Evolutionary conservation across 2,113 vertebrate species (phyloP).

Genomic region (Colinus virginianus): DNA sequence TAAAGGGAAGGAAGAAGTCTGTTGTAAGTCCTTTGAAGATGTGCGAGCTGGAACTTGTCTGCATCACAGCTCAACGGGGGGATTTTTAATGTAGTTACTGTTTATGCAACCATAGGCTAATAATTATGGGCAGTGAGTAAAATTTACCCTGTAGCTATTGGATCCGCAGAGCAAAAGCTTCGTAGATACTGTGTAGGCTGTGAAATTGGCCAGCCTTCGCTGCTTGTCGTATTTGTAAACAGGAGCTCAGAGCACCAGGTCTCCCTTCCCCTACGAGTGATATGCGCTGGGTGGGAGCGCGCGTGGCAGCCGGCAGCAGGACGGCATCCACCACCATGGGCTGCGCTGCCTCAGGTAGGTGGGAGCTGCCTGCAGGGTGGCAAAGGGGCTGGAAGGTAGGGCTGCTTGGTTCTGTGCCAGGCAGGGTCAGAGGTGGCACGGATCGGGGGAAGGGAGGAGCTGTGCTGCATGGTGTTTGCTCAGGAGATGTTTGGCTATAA

Average conservation of each 20-base stretch:
- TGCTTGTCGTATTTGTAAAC: fast-evolving
- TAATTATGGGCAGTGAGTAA: slow-evolving; percentile 18
- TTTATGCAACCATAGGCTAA: neutral
- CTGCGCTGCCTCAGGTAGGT: fast-evolving
- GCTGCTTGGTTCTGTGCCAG: neutral
- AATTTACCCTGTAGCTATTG: neutral
- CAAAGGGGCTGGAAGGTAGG: neutral
- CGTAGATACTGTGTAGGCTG: neutral
- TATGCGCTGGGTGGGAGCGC: fast-evolving
- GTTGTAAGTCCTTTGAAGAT: neutral
- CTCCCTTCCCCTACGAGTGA: fast-evolving
- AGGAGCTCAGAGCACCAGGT: fast-evolving
- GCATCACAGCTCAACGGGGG: neutral
- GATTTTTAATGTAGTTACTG: slow-evolving; percentile 17
- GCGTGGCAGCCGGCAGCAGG: neutral
- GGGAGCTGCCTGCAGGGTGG: neutral
- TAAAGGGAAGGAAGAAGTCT: neutral
- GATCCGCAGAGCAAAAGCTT: neutral
- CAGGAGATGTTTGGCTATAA: neutral
- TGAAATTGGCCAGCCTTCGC: neutral
- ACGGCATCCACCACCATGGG: too few species aligned
- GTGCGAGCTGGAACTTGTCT: neutral
- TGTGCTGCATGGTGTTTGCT: neutral
- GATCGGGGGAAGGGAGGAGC: neutral
- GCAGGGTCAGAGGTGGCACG: neutral